These are phyloP conservation scores for Pseudomyrmex gracilis DNA, from an alignment of 1,140 invertebrate genomes.

Conservation along the genomic window DNA sequence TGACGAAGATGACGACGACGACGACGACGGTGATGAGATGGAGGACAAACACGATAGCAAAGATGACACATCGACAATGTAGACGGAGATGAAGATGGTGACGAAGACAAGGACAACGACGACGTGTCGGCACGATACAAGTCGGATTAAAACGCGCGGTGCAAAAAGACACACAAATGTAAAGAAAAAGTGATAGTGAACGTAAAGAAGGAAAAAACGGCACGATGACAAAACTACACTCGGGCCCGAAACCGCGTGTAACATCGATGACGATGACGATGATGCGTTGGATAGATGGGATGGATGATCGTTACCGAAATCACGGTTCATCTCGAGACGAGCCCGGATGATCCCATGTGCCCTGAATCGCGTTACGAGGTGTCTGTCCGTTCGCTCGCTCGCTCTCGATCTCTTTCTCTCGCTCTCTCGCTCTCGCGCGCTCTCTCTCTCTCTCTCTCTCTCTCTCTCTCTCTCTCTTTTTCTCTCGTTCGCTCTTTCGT, in stretches of 20 bases:
- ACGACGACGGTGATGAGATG: background rate
- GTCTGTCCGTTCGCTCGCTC: constrained; percentile 26
- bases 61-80: background rate
- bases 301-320: constrained; percentile 76
- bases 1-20: background rate
- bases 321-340: constrained; percentile 79
- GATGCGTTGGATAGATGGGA: constrained; percentile 36
- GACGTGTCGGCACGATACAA: constrained; percentile 28
- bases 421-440: background rate
- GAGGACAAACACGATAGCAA: background rate
- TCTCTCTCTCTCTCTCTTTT: background rate
- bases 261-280: constrained; percentile 23
- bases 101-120: background rate
- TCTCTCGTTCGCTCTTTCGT: background rate
- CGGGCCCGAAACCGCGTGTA: background rate
- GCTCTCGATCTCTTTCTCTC: background rate
- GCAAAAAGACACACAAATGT: constrained; percentile 16
- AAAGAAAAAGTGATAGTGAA: constrained; percentile 32
- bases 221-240: constrained; percentile 45
- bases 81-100: background rate
- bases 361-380: constrained; percentile 55
- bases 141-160: constrained; percentile 9
- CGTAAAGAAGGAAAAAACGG: constrained; percentile 13
- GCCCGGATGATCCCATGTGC: constrained; percentile 85
- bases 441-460: background rate